A percentile compares a stretch with the other conserved stretches of the same genome.
phyloP scores from a whole-genome alignment of 2,888 invertebrate species.

The Theodoxus fluviatilis region DNA sequence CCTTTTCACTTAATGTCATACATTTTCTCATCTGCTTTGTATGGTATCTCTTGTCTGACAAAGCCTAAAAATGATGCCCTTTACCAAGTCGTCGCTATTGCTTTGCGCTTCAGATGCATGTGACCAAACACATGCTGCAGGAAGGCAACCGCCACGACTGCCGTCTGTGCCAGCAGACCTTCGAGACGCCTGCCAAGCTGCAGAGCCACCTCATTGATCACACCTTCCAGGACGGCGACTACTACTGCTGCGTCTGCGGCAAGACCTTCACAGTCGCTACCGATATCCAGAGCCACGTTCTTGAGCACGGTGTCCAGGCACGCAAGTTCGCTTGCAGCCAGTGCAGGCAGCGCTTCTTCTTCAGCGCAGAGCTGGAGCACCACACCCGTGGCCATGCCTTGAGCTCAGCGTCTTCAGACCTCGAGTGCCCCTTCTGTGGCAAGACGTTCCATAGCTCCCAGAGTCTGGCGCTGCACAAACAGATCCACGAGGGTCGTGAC shows the following conservation, averaged over 20 bases:
- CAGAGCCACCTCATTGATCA: constrained; percentile 91
- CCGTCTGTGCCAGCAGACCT: constrained; percentile 77
- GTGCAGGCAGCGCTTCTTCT: constrained; percentile 87
- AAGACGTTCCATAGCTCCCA: not conserved
- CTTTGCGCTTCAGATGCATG: constrained; percentile 73
- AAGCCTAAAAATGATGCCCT: too few species aligned
- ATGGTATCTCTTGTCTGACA: too few species aligned
- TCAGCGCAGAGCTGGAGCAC: constrained; percentile 88
- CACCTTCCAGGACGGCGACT: constrained; percentile 85
- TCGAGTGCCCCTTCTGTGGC: not conserved
- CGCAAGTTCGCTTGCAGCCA: constrained; percentile 83
- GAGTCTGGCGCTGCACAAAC: constrained; percentile 48
- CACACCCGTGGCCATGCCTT: constrained; percentile 68
- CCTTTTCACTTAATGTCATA: too few species aligned
- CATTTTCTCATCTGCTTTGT: too few species aligned
- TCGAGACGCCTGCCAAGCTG: constrained; percentile 79
- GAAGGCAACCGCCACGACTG: constrained; percentile 75
- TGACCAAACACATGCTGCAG: constrained; percentile 70
- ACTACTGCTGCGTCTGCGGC: constrained; percentile 87
- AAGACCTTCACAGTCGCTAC: constrained; percentile 84
- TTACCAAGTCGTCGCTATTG: too few species aligned
- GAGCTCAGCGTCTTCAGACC: not conserved
- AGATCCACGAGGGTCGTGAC: constrained; percentile 38
- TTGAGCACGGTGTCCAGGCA: constrained; percentile 81
- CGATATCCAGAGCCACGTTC: constrained; percentile 82